A percentile compares a stretch with the other conserved stretches of the same genome.
phyloP scores from a whole-genome alignment of 2,888 invertebrate genomes.

The Parascotia fuliginaria region DNA sequence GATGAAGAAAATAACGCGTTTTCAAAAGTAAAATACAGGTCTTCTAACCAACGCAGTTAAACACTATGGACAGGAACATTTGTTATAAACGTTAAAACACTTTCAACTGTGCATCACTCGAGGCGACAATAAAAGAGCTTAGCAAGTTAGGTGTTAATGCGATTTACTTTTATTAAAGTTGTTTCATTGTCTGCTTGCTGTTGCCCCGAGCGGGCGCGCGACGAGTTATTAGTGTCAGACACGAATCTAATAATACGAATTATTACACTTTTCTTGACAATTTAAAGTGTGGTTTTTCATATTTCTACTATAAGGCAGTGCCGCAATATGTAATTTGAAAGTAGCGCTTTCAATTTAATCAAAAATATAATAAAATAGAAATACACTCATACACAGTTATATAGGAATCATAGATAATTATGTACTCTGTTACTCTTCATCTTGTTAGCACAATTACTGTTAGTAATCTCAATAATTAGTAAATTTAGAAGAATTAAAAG shows the following conservation, averaged over 20 bases:
- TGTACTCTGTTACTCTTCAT: not conserved
- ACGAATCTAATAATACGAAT: conserved; percentile 49
- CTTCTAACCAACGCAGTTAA: not conserved
- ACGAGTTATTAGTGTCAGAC: conserved; percentile 54
- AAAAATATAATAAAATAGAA: no score
- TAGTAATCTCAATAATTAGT: not conserved
- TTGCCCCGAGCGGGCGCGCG: conserved; percentile 45
- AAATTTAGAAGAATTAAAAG: not conserved
- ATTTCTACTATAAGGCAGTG: conserved; percentile 11
- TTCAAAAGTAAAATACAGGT: no score
- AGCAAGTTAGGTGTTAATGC: conserved; percentile 69
- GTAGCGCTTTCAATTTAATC: not conserved
- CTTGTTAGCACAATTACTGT: not conserved
- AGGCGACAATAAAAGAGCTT: conserved; percentile 60
- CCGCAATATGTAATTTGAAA: not conserved
- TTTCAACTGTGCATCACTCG: conserved; percentile 28
- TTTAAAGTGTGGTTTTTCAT: conserved; percentile 28
- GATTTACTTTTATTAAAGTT: conserved; percentile 75
- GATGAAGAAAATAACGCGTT: no score
- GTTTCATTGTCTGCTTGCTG: conserved; percentile 59
- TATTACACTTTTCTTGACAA: conserved; percentile 42
- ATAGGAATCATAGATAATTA: no score
- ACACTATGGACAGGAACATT: not conserved
- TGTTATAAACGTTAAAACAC: conserved; percentile 7
- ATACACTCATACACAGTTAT: no score